Conservation (phyloP, 2,113 vertebrate species). For the Sinocyclocheilus rhinocerous region DNA sequence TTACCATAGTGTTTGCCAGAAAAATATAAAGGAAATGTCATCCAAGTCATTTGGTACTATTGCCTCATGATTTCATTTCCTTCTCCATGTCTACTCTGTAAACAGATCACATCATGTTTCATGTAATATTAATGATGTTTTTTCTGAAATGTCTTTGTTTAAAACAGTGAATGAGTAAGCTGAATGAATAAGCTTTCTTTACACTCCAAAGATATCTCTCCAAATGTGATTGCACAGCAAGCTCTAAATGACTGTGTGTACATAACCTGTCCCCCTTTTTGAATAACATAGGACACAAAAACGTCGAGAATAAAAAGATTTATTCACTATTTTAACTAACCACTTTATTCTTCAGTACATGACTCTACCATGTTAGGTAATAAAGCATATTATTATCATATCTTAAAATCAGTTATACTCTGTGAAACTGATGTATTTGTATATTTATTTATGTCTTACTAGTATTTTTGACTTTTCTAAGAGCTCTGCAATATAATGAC, state of each 20-base stretch:
- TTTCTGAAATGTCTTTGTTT: not conserved
- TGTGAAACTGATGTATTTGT: not conserved
- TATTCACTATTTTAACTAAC: not conserved
- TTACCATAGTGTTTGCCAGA: not conserved
- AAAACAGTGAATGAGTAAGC: not conserved
- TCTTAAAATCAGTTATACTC: not conserved
- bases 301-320: not conserved
- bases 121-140: conserved; percentile 4
- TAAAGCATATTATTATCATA: not conserved
- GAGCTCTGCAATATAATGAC: not conserved
- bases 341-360: not conserved
- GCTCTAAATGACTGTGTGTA: conserved; percentile 12
- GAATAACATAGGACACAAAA: not conserved
- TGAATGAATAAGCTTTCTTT: not conserved
- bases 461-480: not conserved
- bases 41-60: not conserved
- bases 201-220: conserved; percentile 17
- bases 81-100: not conserved
- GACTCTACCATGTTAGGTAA: not conserved
- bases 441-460: not conserved
- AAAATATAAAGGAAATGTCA: not conserved
- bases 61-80: not conserved
- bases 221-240: conserved; percentile 12
- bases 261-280: conserved; percentile 5
- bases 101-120: not conserved